phyloP scores from a whole-genome alignment of 2,797 vertebrate genomes.

The Phalanger gymnotis region DNA sequence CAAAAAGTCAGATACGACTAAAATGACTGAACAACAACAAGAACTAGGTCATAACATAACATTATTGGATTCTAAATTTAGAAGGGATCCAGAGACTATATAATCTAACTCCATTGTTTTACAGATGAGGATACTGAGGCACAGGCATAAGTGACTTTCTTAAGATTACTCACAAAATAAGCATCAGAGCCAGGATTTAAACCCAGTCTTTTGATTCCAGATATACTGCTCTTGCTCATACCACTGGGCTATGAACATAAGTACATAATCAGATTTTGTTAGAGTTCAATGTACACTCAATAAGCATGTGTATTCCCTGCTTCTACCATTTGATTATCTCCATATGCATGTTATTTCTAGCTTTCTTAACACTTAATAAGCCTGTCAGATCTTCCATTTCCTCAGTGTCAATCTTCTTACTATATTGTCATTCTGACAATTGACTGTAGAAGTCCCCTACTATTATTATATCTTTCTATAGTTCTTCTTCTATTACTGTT shows the following conservation, averaged over 20 bases:
- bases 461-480: background rate
- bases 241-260: background rate
- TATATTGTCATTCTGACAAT: background rate
- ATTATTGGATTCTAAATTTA: background rate
- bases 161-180: background rate
- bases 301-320: background rate
- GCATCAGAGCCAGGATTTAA: background rate
- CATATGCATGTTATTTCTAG: background rate
- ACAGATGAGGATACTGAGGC: background rate
- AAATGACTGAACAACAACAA: background rate
- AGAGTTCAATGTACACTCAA: background rate
- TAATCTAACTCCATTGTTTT: background rate
- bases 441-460: background rate
- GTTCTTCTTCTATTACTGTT: background rate
- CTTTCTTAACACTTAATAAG: background rate
- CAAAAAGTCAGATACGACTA: background rate
- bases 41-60: background rate
- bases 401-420: background rate
- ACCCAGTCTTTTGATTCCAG: background rate
- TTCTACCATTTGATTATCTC: background rate
- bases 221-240: background rate
- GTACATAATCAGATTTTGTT: background rate
- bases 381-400: background rate
- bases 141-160: background rate
- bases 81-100: background rate